Evolutionary conservation across 2,797 vertebrate genomes (phyloP).

Genomic region (Miichthys miiuy): DNA sequence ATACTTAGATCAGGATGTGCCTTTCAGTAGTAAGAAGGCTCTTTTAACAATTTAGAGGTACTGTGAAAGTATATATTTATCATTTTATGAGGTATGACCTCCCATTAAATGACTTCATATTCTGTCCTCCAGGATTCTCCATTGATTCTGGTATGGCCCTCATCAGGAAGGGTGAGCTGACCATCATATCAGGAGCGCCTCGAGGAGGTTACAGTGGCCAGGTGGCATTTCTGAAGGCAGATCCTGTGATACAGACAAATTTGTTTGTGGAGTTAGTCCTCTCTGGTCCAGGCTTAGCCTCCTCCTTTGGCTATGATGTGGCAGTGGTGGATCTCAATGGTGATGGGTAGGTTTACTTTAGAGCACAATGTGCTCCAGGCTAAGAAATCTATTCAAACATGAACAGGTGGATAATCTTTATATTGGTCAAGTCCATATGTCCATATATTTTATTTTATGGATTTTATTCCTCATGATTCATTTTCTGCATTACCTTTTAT

Average conservation of each 20-base stretch:
- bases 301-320: slow-evolving; percentile 95
- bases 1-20: background rate
- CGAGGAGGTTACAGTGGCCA: slow-evolving; percentile 93
- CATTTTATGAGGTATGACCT: background rate
- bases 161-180: slow-evolving; percentile 86
- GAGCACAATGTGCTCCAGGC: background rate
- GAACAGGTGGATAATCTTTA: background rate
- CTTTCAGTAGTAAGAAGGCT: background rate
- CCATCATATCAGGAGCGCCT: slow-evolving; percentile 93
- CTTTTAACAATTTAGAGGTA: background rate
- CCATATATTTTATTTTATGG: too few species aligned
- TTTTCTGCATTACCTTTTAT: background rate
- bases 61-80: background rate
- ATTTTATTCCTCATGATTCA: background rate
- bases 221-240: slow-evolving; percentile 89
- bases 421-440: background rate
- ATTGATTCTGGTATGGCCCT: slow-evolving; percentile 92
- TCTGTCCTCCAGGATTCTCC: slow-evolving; percentile 89
- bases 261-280: slow-evolving; percentile 85
- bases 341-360: slow-evolving; percentile 85
- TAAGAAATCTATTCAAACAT: background rate
- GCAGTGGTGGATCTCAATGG: slow-evolving; percentile 92
- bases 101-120: background rate
- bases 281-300: slow-evolving; percentile 92
- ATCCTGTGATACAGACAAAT: slow-evolving; percentile 62